These are phyloP conservation scores for Leucophenga montana DNA, from an alignment of 2,888 invertebrate genomes.

Conservation along the genomic window DNA sequence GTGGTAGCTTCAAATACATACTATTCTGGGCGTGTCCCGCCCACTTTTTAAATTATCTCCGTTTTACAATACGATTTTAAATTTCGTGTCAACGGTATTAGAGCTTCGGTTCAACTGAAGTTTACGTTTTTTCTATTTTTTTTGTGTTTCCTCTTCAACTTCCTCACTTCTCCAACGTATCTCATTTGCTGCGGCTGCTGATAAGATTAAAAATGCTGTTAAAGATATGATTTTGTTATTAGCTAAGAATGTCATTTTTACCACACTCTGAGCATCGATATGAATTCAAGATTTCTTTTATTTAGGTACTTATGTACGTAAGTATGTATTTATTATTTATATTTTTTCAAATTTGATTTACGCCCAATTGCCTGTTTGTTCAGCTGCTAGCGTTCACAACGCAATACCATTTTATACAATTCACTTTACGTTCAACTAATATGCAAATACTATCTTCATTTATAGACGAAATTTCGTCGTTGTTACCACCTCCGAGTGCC, in stretches of 20 bases:
- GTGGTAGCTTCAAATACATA: too few relatives aligned
- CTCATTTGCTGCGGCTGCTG: not conserved
- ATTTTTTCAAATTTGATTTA: not conserved
- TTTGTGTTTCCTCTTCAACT: not conserved
- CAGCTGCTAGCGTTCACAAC: not conserved
- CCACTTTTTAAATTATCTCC: too few relatives aligned
- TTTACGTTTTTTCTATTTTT: too few relatives aligned
- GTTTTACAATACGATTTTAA: too few relatives aligned
- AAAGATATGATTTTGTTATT: conserved; percentile 19
- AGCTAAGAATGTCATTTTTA: too few relatives aligned
- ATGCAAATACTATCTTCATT: conserved; percentile 25
- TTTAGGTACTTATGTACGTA: too few relatives aligned
- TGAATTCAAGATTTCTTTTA: too few relatives aligned
- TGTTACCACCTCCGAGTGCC: conserved; percentile 55
- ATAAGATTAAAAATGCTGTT: conserved; percentile 14
- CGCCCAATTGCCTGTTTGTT: not conserved
- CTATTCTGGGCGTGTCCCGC: too few relatives aligned
- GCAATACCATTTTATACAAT: not conserved
- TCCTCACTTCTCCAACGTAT: too few relatives aligned
- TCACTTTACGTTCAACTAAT: not conserved
- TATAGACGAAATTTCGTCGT: conserved; percentile 62
- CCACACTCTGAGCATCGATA: too few relatives aligned
- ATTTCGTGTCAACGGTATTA: too few relatives aligned
- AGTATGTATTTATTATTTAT: not conserved
- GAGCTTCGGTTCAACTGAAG: too few relatives aligned